phyloP scores from a whole-genome alignment of 2,888 invertebrate genomes.

The Sthenelais limicola region DNA sequence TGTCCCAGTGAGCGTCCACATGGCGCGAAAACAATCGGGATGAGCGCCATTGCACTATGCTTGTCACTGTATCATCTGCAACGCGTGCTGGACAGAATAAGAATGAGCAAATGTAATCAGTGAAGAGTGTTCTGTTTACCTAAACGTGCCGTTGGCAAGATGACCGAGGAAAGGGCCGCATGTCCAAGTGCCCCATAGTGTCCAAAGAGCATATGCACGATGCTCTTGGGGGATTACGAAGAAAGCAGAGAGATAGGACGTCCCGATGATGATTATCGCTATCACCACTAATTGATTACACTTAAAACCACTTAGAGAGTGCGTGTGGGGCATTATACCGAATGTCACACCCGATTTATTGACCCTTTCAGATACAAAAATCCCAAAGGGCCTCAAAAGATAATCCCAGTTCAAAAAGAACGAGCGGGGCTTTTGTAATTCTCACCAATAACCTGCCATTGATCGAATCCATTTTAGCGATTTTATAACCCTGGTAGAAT shows the following conservation, averaged over 20 bases:
- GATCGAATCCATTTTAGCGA: too few relatives aligned
- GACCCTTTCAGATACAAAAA: background rate
- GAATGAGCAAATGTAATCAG: slow-evolving; percentile 13
- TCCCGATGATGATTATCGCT: background rate
- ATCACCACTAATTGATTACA: slow-evolving; percentile 34
- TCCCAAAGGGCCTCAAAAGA: too few relatives aligned
- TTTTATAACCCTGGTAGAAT: too few relatives aligned
- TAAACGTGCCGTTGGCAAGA: slow-evolving; percentile 19
- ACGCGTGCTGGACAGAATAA: background rate
- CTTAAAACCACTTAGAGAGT: slow-evolving; percentile 14
- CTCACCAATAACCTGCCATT: too few relatives aligned
- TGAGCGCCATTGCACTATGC: background rate
- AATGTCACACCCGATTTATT: background rate
- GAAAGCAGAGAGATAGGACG: too few relatives aligned
- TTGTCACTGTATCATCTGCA: background rate
- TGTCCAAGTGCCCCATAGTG: background rate
- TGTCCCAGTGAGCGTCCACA: background rate
- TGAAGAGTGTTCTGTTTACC: background rate
- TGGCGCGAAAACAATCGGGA: slow-evolving; percentile 13
- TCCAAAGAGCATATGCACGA: slow-evolving; percentile 1
- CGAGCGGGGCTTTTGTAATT: too few relatives aligned
- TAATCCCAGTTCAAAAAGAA: too few relatives aligned
- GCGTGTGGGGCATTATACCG: background rate
- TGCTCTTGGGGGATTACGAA: too few relatives aligned
- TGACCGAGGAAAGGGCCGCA: background rate